phyloP scores from a whole-genome alignment of 2,888 invertebrate species.

The Drosophila diplacantha region DNA sequence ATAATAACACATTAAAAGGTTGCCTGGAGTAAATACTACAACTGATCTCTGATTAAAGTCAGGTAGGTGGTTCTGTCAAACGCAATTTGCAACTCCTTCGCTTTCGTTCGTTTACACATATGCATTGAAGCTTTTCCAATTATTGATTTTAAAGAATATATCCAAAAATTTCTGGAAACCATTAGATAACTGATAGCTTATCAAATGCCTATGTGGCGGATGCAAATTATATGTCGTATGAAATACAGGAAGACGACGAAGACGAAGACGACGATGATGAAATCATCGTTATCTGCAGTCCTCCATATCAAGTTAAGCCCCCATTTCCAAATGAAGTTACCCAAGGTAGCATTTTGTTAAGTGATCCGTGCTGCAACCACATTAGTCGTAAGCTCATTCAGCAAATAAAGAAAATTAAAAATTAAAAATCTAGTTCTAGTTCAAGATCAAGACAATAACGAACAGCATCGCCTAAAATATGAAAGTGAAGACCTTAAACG shows the following conservation, averaged over 20 bases:
- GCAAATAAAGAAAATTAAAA: slow-evolving; percentile 13
- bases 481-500: slow-evolving; percentile 55
- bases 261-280: slow-evolving; percentile 48
- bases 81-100: slow-evolving; percentile 2
- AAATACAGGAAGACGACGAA: slow-evolving; percentile 10
- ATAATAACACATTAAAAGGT: slow-evolving; percentile 74
- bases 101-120: slow-evolving; percentile 2
- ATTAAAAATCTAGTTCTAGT: slow-evolving; percentile 43
- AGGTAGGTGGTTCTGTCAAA: slow-evolving; percentile 66
- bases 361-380: slow-evolving; percentile 27
- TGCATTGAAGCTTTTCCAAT: slow-evolving; percentile 6
- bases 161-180: slow-evolving; percentile 24
- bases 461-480: slow-evolving; percentile 46
- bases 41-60: slow-evolving; percentile 76
- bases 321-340: not conserved
- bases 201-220: slow-evolving; percentile 40
- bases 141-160: slow-evolving; percentile 8
- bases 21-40: slow-evolving; percentile 78
- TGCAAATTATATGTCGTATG: slow-evolving; percentile 29
- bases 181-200: slow-evolving; percentile 55
- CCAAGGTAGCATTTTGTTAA: slow-evolving; percentile 8
- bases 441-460: slow-evolving; percentile 36
- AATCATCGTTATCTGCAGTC: slow-evolving; percentile 62
- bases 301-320: slow-evolving; percentile 17
- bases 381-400: slow-evolving; percentile 47